Percentiles rank a stretch among this genome's conserved stretches.
Evolutionary conservation across 30 jellyfish, hydroid and myxozoan species (phyloP).

Genomic region (Hydra vulgaris): DNA sequence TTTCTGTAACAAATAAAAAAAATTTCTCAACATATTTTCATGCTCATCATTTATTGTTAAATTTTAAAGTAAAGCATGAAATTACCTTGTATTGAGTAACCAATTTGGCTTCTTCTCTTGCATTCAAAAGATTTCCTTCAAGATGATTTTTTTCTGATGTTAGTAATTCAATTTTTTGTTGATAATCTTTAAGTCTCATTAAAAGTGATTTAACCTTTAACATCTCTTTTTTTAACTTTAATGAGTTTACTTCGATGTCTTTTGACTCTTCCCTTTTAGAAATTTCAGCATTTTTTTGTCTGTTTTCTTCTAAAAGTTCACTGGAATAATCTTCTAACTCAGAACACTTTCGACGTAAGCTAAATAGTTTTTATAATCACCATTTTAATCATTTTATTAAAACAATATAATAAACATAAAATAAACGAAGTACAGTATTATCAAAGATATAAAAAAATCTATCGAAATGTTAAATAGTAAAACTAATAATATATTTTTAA

Average conservation of each 20-base stretch:
- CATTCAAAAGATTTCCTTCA: constrained; percentile 39
- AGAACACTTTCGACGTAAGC: not conserved
- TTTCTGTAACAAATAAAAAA: constrained; percentile 7
- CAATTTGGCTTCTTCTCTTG: constrained; percentile 24
- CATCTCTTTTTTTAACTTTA: constrained; percentile 10
- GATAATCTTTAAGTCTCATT: not conserved
- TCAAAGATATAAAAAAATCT: too few relatives aligned
- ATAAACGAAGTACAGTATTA: too few relatives aligned
- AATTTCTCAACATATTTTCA: not conserved
- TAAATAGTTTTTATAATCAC: too few relatives aligned
- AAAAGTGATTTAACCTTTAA: not conserved
- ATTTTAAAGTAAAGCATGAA: too few relatives aligned
- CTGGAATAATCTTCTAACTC: not conserved
- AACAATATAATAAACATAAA: too few relatives aligned
- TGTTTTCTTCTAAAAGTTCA: not conserved
- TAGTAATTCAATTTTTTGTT: not conserved
- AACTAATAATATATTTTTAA: too few relatives aligned
- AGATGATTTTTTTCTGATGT: constrained; percentile 1
- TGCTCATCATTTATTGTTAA: not conserved
- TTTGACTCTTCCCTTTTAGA: constrained; percentile 13
- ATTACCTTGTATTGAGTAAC: constrained; percentile 1
- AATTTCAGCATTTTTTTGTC: not conserved
- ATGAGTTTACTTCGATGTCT: constrained; percentile 1
- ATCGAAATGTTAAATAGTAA: too few relatives aligned
- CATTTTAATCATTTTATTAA: too few relatives aligned